phyloP scores from a whole-genome alignment of 2,113 vertebrate species.

The Atractosteus spatula region DNA sequence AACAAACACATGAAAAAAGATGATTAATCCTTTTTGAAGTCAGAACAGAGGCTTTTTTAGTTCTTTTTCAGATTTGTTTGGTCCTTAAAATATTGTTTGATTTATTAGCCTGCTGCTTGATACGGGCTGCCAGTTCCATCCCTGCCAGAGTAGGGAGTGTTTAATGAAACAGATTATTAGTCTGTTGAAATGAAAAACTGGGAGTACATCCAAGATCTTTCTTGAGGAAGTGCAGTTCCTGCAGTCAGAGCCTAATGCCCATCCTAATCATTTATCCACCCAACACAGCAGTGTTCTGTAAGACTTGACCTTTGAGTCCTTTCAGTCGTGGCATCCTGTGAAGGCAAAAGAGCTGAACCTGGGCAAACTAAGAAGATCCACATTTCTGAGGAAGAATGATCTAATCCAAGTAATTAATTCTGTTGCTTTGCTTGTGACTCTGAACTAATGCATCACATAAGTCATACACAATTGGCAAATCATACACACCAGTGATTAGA shows the following conservation, averaged over 20 bases:
- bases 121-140: slow-evolving; percentile 26
- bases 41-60: slow-evolving; percentile 25
- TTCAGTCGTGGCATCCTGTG: too few species aligned
- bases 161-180: slow-evolving; percentile 50
- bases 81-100: slow-evolving; percentile 22
- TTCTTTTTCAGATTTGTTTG: slow-evolving; percentile 24
- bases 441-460: too few species aligned
- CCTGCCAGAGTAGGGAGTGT: slow-evolving; percentile 30
- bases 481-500: too few species aligned
- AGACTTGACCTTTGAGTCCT: too few species aligned
- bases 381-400: too few species aligned
- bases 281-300: too few species aligned
- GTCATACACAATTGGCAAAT: too few species aligned
- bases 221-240: slow-evolving; percentile 27
- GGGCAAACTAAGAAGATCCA: too few species aligned
- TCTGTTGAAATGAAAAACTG: slow-evolving; percentile 31
- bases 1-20: too few species aligned
- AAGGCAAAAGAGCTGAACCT: too few species aligned
- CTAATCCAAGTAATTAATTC: too few species aligned
- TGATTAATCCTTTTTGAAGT: slow-evolving; percentile 35
- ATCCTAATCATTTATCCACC: slow-evolving; percentile 3
- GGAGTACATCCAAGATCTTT: slow-evolving; percentile 19
- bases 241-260: slow-evolving; percentile 7
- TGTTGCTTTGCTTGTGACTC: too few species aligned
- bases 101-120: slow-evolving; percentile 31